Evolutionary conservation across 2,888 invertebrate species (phyloP), one percentile per base, ranked within the genome.

Genomic region (Mactromeris polynyma): DNA sequence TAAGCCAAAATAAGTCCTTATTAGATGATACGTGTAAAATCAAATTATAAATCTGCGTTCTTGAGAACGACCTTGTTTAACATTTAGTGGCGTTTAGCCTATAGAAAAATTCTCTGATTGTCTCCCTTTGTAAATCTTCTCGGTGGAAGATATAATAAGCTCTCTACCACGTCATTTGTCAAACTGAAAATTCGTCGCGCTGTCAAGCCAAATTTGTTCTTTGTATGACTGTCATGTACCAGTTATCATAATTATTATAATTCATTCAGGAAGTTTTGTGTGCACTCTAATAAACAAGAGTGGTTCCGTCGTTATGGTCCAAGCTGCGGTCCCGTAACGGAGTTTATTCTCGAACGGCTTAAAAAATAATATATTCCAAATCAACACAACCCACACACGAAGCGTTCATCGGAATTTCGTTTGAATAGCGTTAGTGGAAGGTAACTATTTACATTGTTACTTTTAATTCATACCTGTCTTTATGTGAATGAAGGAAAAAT

Each of bases 121-220:
- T 31, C 83, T 86, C 86, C 86, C 82, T 42, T 82, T 0, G 17
- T 2, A 38, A 31, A 33, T 88, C 88, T 88, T 88, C 78, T 7
- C 0, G 58, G 21, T 17, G 17, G 40, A 78, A 85, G 88, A 19
- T 79, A 38, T 17, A 31, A 69, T 80, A 77, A 77, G 84, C 46
- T 33, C 14, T 87, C n/a, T 81, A 90, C 90, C 90, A 90, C 90
- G 90, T 90, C 90, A 90, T 88, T 90, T 80, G 73, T 73, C 85
- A 87, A 87, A 85, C 58, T 54, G 51, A 87, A 85, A 81, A 81
- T 84, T 51, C 31, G 51, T 31, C 42, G 33, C 69, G 81, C 85
- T 84, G 89, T 89, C 89, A 89, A 77, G 83, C 83, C 58, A 80
- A 73, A 80, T 83, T 38, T 36, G 79, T 42, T 42, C 26, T 6